Percentiles rank a stretch among this genome's conserved stretches.
These are phyloP conservation scores for crab-eating macaque (Macaca fascicularis) DNA, from an alignment of 2,113 vertebrate genomes.

Conservation along the genomic window DNA sequence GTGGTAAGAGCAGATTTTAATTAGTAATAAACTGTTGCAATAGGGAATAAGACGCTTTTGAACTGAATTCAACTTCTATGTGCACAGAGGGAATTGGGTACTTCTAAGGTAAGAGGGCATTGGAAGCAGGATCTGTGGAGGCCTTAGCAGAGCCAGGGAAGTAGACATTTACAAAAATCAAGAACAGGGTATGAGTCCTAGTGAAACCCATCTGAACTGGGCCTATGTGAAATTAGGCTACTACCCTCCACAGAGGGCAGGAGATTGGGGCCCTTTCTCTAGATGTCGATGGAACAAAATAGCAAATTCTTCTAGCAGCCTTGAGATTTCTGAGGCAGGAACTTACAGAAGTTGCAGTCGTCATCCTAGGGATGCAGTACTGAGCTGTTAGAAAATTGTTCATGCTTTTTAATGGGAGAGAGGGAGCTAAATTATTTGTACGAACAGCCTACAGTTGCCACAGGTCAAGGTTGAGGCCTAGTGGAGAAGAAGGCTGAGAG, in stretches of 20 bases:
- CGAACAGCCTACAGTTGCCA: neutral
- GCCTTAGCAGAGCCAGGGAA: neutral
- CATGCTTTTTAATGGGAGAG: neutral
- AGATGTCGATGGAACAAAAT: rapidly evolving
- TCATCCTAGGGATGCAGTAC: no score
- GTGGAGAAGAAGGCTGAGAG: neutral
- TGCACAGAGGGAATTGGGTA: neutral
- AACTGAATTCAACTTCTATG: neutral
- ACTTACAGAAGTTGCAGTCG: neutral
- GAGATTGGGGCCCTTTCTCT: no score
- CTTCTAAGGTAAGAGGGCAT: neutral
- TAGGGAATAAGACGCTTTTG: neutral
- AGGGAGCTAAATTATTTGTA: neutral
- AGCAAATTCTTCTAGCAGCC: neutral
- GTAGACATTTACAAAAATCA: neutral
- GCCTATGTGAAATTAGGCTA: neutral
- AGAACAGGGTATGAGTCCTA: rapidly evolving
- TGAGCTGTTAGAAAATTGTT: neutral
- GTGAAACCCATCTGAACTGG: neutral
- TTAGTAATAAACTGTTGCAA: neutral
- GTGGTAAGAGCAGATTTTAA: neutral
- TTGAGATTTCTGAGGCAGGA: neutral
- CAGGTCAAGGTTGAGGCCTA: neutral
- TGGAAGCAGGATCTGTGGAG: rapidly evolving
- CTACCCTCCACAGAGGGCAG: neutral